Percentiles rank a stretch among this genome's conserved stretches.
Conservation (phyloP, 1,140 invertebrate species). For the Marisa cornuarietis region DNA sequence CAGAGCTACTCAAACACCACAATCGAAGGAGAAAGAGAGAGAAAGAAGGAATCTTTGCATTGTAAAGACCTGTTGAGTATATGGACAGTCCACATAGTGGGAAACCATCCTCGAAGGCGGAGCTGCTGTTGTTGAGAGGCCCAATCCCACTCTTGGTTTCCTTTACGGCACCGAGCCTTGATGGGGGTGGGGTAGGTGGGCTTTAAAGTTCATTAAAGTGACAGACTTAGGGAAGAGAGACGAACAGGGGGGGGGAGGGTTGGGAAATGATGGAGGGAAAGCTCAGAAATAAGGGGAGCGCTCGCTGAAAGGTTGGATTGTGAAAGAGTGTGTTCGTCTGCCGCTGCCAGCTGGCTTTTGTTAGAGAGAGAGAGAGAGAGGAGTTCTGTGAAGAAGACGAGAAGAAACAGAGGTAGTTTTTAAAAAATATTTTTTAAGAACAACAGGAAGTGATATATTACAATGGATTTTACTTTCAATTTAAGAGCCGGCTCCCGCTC, state of each 20-base stretch:
- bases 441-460: conserved; percentile 31
- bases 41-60: neutral
- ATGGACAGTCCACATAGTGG: neutral
- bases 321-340: no score
- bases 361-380: neutral
- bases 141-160: no score
- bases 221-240: no score
- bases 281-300: no score
- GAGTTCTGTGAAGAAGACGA: neutral
- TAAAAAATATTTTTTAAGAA: neutral
- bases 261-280: no score
- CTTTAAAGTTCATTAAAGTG: no score
- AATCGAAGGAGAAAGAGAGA: neutral
- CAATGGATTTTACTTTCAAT: conserved; percentile 28
- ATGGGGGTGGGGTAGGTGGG: neutral
- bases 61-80: neutral
- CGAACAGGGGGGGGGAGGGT: no score
- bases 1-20: neutral
- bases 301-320: no score
- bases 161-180: neutral
- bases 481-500: neutral
- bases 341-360: conserved; percentile 10
- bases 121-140: no score
- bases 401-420: neutral
- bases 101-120: neutral